A percentile compares a stretch with the other conserved stretches of the same genome.
phyloP scores from a whole-genome alignment of 1,140 invertebrate species.

The Anastatus disparis region DNA sequence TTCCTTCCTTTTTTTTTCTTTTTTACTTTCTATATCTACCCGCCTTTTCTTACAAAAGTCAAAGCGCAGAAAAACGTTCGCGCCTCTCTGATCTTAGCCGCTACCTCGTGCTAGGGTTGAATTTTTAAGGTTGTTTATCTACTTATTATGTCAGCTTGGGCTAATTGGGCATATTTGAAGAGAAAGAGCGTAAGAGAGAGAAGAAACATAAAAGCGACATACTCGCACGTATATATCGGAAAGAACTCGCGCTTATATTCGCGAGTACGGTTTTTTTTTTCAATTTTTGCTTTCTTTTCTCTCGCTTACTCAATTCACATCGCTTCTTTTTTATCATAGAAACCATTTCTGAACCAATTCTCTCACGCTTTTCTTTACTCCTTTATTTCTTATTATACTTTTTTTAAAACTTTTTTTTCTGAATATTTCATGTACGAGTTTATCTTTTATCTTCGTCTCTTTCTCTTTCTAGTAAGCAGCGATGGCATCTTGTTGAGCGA shows the following conservation, averaged over 20 bases:
- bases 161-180: slow-evolving; percentile 44
- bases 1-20: neutral
- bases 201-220: slow-evolving; percentile 13
- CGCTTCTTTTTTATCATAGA: neutral
- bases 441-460: neutral
- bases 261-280: neutral
- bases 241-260: neutral
- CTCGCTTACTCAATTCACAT: neutral
- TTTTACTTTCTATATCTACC: too few species aligned
- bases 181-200: neutral
- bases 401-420: too few species aligned
- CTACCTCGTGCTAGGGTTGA: too few species aligned
- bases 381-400: too few species aligned
- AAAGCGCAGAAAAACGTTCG: slow-evolving; percentile 39
- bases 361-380: slow-evolving; percentile 30
- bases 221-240: slow-evolving; percentile 34
- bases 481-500: slow-evolving; percentile 43
- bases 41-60: neutral
- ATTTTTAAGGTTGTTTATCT: slow-evolving; percentile 44
- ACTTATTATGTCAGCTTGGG: slow-evolving; percentile 47
- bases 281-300: neutral
- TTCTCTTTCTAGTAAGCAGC: neutral
- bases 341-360: neutral
- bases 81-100: slow-evolving; percentile 47
- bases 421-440: slow-evolving; percentile 47